Evolutionary conservation across 2,113 vertebrate species (phyloP).

Genomic region (Pterocles orientalis): DNA sequence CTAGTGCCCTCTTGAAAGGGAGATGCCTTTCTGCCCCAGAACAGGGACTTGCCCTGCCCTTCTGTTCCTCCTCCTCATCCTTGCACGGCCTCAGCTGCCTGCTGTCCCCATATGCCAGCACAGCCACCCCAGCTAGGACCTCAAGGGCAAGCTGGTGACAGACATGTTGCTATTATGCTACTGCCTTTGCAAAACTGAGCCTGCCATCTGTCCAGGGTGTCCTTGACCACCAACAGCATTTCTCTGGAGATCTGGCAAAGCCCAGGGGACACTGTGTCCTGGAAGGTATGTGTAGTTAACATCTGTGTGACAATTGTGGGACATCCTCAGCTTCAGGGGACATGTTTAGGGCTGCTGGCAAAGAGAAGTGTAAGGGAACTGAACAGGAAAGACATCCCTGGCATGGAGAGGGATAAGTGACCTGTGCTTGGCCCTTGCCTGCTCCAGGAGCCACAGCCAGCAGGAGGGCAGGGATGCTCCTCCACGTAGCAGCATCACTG

Average conservation of each 20-base stretch:
- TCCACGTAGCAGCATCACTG: not conserved
- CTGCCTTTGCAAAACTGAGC: not conserved
- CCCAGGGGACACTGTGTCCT: not conserved
- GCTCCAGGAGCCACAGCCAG: not conserved
- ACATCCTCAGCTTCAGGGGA: not conserved
- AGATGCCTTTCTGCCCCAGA: not conserved
- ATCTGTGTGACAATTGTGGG: not conserved
- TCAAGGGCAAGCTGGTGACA: not conserved
- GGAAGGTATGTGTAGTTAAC: not conserved
- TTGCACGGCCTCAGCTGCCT: not conserved
- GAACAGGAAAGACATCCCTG: not conserved
- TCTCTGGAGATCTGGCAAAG: not conserved
- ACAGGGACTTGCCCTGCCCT: not conserved
- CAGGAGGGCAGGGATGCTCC: not conserved
- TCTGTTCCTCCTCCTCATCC: not conserved
- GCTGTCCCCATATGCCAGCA: not conserved
- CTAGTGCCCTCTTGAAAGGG: not conserved
- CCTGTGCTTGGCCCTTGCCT: not conserved
- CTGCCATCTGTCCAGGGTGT: not conserved
- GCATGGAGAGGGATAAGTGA: not conserved
- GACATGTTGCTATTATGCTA: not conserved
- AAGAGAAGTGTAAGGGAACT: not conserved
- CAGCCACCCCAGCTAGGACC: not conserved
- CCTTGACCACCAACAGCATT: not conserved
- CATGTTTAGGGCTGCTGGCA: not conserved